Conservation (phyloP, 92 coral and sea anemone species). For the Metridium senile region DNA sequence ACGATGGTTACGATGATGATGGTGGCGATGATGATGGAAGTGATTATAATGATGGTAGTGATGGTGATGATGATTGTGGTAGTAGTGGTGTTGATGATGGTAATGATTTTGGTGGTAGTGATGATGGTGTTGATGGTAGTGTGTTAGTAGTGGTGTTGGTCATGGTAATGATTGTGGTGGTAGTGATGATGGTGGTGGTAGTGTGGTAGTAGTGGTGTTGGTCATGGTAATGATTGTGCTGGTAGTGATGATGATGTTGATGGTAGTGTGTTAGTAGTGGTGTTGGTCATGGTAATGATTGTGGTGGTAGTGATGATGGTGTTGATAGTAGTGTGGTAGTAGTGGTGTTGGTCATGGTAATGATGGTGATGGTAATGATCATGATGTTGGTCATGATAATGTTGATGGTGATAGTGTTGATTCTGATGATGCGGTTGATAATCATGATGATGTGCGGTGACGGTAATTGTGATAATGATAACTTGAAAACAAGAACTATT, state of each 20-base stretch:
- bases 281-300: conserved; percentile 3
- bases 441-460: background rate
- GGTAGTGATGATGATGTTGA: background rate
- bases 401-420: background rate
- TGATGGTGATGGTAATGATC: background rate
- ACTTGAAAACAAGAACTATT: too few relatives aligned
- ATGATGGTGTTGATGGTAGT: background rate
- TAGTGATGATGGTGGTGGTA: background rate
- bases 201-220: too few relatives aligned
- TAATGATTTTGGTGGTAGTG: background rate
- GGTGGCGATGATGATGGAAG: too few relatives aligned
- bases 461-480: background rate
- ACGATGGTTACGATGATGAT: background rate
- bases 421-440: background rate
- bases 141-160: too few relatives aligned
- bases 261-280: too few relatives aligned
- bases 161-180: conserved; percentile 5
- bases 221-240: background rate
- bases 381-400: too few relatives aligned
- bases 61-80: background rate
- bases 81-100: too few relatives aligned
- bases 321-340: too few relatives aligned
- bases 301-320: background rate
- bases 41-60: background rate
- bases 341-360: conserved; percentile 2